These are phyloP conservation scores for Phyllotreta cruciferae DNA, from an alignment of 2,888 invertebrate genomes.

Conservation along the genomic window DNA sequence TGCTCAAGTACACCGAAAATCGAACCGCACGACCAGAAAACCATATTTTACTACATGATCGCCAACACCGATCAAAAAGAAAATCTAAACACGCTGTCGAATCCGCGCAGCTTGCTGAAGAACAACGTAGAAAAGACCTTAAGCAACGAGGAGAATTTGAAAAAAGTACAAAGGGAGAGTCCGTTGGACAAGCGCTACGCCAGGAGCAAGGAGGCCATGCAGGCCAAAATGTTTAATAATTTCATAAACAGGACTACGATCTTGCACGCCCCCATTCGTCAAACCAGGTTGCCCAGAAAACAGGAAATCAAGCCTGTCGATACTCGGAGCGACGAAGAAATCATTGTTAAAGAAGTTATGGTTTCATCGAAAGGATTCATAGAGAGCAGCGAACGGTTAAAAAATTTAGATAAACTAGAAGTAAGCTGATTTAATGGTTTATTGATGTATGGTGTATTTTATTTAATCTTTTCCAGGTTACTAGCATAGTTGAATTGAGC, in stretches of 20 bases:
- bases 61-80: conserved; percentile 54
- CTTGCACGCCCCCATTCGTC: conserved; percentile 55
- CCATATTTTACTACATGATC: conserved; percentile 49
- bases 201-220: conserved; percentile 52
- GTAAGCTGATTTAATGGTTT: conserved; percentile 23
- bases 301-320: conserved; percentile 58
- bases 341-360: conserved; percentile 57
- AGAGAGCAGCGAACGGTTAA: conserved; percentile 44
- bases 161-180: conserved; percentile 23
- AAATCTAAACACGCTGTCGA: conserved; percentile 50
- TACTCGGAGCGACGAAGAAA: conserved; percentile 55
- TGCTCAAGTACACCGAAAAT: conserved; percentile 9
- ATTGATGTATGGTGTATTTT: neutral
- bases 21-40: conserved; percentile 31
- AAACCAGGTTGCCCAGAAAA: conserved; percentile 56
- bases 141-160: conserved; percentile 16
- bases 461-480: conserved; percentile 39
- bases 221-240: conserved; percentile 53
- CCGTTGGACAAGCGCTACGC: conserved; percentile 48
- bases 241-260: conserved; percentile 56
- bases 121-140: conserved; percentile 41
- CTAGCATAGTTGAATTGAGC: conserved; percentile 53
- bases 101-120: conserved; percentile 56
- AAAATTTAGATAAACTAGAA: conserved; percentile 37
- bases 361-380: conserved; percentile 55